These are phyloP conservation scores for Pardalotus punctatus DNA, from an alignment of 2,113 vertebrate genomes.

Conservation along the genomic window DNA sequence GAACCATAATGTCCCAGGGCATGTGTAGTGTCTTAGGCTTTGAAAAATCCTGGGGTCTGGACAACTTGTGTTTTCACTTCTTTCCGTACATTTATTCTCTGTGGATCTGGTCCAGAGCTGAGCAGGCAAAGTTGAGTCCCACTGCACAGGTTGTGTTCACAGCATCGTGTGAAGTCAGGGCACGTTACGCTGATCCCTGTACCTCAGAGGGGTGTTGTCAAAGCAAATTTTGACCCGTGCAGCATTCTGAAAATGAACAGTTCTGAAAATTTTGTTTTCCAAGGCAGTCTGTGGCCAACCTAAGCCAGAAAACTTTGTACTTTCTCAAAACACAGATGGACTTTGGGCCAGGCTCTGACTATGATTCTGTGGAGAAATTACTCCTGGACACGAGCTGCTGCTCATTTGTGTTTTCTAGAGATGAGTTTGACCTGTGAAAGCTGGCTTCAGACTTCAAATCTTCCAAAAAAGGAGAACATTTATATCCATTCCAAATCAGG, in stretches of 20 bases:
- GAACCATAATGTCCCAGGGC: background rate
- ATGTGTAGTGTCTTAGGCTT: background rate
- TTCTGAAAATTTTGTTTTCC: conserved; percentile 7
- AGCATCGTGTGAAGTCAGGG: conserved; percentile 6
- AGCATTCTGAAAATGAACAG: conserved; percentile 17
- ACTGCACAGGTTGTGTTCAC: background rate
- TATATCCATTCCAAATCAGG: background rate
- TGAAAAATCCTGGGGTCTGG: background rate
- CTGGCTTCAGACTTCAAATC: background rate
- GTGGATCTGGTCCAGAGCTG: background rate
- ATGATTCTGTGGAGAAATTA: background rate
- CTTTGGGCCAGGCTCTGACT: background rate
- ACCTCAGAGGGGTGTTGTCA: conserved; percentile 43
- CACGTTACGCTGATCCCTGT: background rate
- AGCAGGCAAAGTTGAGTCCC: background rate
- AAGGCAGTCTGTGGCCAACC: background rate
- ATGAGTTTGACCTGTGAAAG: background rate
- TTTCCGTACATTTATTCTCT: background rate
- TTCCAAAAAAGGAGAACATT: background rate
- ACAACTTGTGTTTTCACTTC: background rate
- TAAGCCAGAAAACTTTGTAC: background rate
- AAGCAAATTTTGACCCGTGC: background rate
- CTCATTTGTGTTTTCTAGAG: background rate
- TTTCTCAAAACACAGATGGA: background rate
- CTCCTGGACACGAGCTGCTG: background rate